A percentile compares a stretch with the other conserved stretches of the same genome.
Conservation (phyloP, 2,888 invertebrate genomes). For the Sarcophaga subvicina region DNA sequence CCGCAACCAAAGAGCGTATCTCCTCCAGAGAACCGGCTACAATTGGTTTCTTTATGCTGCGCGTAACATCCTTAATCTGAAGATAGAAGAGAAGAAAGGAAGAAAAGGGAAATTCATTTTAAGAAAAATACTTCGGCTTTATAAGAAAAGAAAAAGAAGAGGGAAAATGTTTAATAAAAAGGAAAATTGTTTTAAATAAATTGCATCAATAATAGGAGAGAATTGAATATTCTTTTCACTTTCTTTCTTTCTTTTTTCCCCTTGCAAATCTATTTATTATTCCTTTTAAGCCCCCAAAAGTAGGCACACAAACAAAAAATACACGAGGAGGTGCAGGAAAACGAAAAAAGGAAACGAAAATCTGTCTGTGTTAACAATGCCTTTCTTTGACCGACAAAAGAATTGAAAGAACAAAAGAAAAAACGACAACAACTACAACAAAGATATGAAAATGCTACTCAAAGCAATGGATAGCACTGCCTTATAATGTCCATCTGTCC, state of each 20-base stretch:
- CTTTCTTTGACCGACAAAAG: too few relatives aligned
- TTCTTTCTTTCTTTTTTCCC: too few relatives aligned
- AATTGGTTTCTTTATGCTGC: slow-evolving; percentile 91
- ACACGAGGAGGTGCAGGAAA: too few relatives aligned
- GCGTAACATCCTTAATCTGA: slow-evolving; percentile 85
- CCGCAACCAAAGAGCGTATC: slow-evolving; percentile 88
- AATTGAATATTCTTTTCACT: background rate
- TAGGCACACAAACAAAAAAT: background rate
- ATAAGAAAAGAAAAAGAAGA: background rate
- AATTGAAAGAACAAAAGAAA: too few relatives aligned
- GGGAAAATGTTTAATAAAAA: background rate
- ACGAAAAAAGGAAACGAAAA: background rate
- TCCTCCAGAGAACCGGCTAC: slow-evolving; percentile 91
- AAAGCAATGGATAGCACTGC: too few relatives aligned
- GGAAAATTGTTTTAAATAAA: slow-evolving; percentile 14
- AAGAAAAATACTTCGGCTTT: background rate
- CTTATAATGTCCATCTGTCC: too few relatives aligned
- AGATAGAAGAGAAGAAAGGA: background rate
- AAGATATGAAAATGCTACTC: too few relatives aligned
- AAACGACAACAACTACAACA: too few relatives aligned
- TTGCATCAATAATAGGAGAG: slow-evolving; percentile 31
- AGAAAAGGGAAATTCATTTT: slow-evolving; percentile 1
- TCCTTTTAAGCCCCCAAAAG: slow-evolving; percentile 22
- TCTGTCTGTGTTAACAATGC: background rate
- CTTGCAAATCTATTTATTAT: slow-evolving; percentile 40